Conservation (phyloP, 2,113 vertebrate genomes). For the Asarcornis scutulata region DNA sequence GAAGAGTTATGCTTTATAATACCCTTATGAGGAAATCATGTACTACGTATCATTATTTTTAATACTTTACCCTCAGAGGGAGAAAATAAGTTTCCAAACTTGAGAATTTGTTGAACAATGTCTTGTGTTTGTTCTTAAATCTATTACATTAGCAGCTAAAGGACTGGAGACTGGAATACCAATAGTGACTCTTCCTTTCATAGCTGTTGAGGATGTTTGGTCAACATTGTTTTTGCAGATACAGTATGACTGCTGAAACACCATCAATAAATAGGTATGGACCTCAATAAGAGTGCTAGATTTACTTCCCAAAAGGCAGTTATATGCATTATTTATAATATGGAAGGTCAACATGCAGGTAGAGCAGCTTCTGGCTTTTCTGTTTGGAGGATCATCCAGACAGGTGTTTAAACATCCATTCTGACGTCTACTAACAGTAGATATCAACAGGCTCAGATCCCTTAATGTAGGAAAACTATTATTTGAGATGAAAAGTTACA, state of each 20-base stretch:
- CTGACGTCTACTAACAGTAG: not conserved
- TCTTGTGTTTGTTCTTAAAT: not conserved
- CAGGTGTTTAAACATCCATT: not conserved
- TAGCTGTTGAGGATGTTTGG: not conserved
- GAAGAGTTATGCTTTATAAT: not conserved
- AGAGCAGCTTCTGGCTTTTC: not conserved
- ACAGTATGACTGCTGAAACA: not conserved
- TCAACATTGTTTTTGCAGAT: not conserved
- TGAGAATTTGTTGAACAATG: not conserved
- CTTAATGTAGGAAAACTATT: not conserved
- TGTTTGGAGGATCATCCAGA: not conserved
- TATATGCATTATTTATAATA: not conserved
- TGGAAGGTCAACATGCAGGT: not conserved
- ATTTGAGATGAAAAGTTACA: not conserved
- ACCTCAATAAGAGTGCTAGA: not conserved
- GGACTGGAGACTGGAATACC: not conserved
- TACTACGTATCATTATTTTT: not conserved
- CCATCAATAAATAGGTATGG: not conserved
- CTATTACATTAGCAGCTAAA: not conserved
- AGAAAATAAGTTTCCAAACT: not conserved
- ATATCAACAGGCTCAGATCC: not conserved
- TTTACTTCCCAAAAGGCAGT: not conserved
- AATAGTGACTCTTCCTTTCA: not conserved
- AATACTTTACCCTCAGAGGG: not conserved
- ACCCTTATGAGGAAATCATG: not conserved